A percentile compares a stretch with the other conserved stretches of the same genome.
These are phyloP conservation scores for Panagrolaimus sp. DNA, from an alignment of 1,140 invertebrate genomes.

Conservation along the genomic window DNA sequence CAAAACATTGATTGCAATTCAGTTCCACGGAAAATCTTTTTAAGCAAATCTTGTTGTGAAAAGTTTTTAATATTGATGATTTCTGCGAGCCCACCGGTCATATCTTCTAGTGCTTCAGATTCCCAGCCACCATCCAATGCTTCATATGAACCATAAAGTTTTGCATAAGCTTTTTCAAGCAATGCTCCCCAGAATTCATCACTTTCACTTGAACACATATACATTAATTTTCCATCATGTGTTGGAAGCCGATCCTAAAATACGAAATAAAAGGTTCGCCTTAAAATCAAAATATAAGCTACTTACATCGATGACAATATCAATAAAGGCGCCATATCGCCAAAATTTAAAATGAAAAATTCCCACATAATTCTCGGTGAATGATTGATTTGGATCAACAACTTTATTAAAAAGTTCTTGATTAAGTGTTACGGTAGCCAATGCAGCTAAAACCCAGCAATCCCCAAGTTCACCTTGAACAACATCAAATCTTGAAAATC, in stretches of 20 bases:
- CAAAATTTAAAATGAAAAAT: slow-evolving; percentile 58
- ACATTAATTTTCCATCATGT: slow-evolving; percentile 67
- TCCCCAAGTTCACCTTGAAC: slow-evolving; percentile 76
- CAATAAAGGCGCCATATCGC: slow-evolving; percentile 64
- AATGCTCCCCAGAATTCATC: slow-evolving; percentile 76
- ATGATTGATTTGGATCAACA: slow-evolving; percentile 79
- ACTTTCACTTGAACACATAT: slow-evolving; percentile 68
- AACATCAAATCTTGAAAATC: not conserved
- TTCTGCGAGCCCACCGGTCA: slow-evolving; percentile 92
- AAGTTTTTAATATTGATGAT: slow-evolving; percentile 79
- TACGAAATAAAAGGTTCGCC: too few relatives aligned
- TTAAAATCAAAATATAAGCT: too few relatives aligned
- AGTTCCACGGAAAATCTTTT: slow-evolving; percentile 81
- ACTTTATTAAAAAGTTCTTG: slow-evolving; percentile 83
- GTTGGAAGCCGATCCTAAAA: slow-evolving; percentile 68
- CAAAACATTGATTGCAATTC: slow-evolving; percentile 90
- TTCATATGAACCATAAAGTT: slow-evolving; percentile 94
- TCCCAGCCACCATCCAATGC: slow-evolving; percentile 92
- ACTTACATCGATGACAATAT: slow-evolving; percentile 68
- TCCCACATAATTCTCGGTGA: slow-evolving; percentile 76
- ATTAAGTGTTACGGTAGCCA: slow-evolving; percentile 85
- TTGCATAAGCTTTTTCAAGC: slow-evolving; percentile 78
- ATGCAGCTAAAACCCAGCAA: slow-evolving; percentile 90
- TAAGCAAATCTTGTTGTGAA: slow-evolving; percentile 71
- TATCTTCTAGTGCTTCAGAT: slow-evolving; percentile 97